These are phyloP conservation scores for Elanus axillaris DNA, from an alignment of 2,113 vertebrate species.

Conservation along the genomic window DNA sequence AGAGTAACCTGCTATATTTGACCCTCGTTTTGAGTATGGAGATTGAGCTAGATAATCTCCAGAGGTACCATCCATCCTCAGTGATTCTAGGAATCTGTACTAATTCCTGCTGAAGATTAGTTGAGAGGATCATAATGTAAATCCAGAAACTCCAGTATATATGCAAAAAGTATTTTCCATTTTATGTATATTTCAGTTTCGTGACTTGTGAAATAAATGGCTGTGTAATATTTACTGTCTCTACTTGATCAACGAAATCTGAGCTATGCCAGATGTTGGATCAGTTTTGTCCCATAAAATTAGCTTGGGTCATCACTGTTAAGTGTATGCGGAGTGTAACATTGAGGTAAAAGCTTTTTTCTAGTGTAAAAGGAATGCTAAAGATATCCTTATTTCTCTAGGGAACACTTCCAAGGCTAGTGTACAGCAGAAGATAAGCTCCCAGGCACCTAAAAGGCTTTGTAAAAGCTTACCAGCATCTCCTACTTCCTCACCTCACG, in stretches of 20 bases:
- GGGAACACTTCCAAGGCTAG: not conserved
- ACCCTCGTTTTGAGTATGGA: not conserved
- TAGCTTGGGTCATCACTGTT: not conserved
- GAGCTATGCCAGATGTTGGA: not conserved
- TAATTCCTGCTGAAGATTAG: not conserved
- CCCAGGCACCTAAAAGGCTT: slow-evolving; percentile 65
- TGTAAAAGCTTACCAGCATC: slow-evolving; percentile 80
- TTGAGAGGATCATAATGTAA: not conserved
- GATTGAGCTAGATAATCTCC: not conserved
- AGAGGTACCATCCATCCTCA: not conserved
- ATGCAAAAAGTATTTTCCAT: not conserved
- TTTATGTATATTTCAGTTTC: not conserved
- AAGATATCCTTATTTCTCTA: slow-evolving; percentile 2
- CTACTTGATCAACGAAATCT: not conserved
- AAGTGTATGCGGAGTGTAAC: not conserved
- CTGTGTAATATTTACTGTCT: not conserved
- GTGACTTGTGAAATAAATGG: not conserved
- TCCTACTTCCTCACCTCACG: slow-evolving; percentile 73
- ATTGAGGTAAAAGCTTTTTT: not conserved
- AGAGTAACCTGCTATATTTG: not conserved
- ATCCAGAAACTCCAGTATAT: not conserved
- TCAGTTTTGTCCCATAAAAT: not conserved
- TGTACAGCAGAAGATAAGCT: not conserved
- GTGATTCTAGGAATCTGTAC: not conserved
- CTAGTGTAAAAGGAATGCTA: not conserved